A percentile compares a stretch with the other conserved stretches of the same genome.
These are phyloP conservation scores for Baryphthengus martii DNA, from an alignment of 2,113 vertebrate genomes.

Conservation along the genomic window DNA sequence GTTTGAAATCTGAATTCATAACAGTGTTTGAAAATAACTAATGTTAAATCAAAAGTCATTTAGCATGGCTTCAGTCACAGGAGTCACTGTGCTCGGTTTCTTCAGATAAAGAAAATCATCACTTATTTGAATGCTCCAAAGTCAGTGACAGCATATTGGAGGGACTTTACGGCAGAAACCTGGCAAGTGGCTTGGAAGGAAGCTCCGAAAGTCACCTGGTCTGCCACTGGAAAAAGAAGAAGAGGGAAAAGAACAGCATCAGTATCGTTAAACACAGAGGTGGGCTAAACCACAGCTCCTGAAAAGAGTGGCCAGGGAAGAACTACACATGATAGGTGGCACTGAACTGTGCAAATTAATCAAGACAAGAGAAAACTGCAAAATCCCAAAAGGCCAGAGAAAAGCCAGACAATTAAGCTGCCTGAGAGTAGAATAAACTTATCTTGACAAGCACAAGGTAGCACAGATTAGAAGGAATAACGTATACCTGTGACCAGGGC, in stretches of 20 bases:
- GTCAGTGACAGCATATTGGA: not conserved
- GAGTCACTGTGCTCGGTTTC: not conserved
- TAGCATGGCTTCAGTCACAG: not conserved
- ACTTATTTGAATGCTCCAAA: not conserved
- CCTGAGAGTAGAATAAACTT: not conserved
- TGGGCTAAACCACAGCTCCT: not conserved
- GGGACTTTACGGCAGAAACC: not conserved
- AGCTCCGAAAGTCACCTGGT: not conserved
- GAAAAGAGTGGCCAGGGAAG: not conserved
- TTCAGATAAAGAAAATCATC: not conserved
- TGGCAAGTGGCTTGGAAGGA: not conserved
- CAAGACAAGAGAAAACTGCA: not conserved
- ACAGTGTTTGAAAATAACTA: not conserved
- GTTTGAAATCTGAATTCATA: not conserved
- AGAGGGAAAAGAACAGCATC: not conserved
- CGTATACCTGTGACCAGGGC: not conserved
- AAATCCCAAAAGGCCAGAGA: not conserved
- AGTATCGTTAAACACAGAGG: not conserved
- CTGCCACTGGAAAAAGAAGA: not conserved
- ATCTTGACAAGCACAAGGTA: constrained; percentile 34
- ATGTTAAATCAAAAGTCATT: accelerated
- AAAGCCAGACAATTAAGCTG: not conserved
- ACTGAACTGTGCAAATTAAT: not conserved
- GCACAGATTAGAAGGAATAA: constrained; percentile 12
- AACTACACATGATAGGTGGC: not conserved